phyloP scores from a whole-genome alignment of 2,797 vertebrate genomes.

The Xyrichtys novacula region DNA sequence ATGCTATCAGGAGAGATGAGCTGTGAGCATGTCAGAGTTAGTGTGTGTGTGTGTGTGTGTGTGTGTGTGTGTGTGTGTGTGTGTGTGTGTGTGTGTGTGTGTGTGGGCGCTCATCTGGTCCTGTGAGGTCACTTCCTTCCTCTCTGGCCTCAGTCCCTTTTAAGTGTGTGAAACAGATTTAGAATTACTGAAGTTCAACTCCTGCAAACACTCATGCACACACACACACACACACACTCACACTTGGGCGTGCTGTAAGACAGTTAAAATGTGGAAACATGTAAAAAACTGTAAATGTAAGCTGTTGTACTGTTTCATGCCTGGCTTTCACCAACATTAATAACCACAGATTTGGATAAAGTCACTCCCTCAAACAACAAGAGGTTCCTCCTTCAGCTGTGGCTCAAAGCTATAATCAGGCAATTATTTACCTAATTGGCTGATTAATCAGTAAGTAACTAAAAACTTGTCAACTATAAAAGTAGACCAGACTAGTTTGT shows the following conservation, averaged over 20 bases:
- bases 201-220: not conserved
- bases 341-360: too few species aligned
- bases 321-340: too few species aligned
- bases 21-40: slow-evolving; percentile 59
- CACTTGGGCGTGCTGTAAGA: slow-evolving; percentile 10
- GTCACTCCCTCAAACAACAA: too few species aligned
- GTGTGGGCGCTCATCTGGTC: slow-evolving; percentile 69
- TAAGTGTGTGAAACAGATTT: slow-evolving; percentile 76
- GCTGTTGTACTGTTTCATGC: too few species aligned
- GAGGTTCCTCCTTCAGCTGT: too few species aligned
- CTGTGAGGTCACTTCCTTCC: slow-evolving; percentile 77
- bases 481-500: too few species aligned
- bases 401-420: too few species aligned
- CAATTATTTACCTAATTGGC: too few species aligned
- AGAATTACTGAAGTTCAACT: slow-evolving; percentile 31
- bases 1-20: slow-evolving; percentile 72
- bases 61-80: slow-evolving; percentile 47
- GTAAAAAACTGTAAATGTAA: not conserved
- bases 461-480: too few species aligned
- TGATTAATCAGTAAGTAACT: too few species aligned
- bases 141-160: slow-evolving; percentile 59
- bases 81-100: slow-evolving; percentile 42
- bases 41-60: slow-evolving; percentile 44
- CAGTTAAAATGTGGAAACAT: not conserved
- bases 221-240: not conserved